These are phyloP conservation scores for Drosophila tanythrix DNA, from an alignment of 2,888 invertebrate genomes.

Conservation along the genomic window DNA sequence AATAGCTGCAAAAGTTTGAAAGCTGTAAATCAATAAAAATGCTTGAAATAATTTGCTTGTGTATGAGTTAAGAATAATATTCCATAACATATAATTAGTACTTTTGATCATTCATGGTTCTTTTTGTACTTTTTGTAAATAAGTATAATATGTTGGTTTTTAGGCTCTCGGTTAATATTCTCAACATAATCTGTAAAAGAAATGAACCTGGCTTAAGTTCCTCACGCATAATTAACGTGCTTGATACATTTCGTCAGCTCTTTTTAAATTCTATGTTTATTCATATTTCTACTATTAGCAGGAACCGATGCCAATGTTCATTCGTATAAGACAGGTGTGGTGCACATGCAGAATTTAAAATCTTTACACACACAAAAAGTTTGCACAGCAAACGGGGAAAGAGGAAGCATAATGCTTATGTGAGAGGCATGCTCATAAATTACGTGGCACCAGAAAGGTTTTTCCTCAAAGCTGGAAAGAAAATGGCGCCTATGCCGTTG, in stretches of 20 bases:
- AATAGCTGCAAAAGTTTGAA: background rate
- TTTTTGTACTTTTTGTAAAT: background rate
- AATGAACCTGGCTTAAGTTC: too few relatives aligned
- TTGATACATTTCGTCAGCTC: background rate
- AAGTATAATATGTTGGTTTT: background rate
- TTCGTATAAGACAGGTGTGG: background rate
- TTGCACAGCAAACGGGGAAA: background rate
- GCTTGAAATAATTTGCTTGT: background rate
- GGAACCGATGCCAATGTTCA: background rate
- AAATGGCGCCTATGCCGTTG: conserved; percentile 29
- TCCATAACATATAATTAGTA: background rate
- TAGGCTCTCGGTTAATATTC: background rate
- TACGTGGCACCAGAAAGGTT: conserved; percentile 19
- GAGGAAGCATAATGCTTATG: conserved; percentile 11
- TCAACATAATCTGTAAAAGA: background rate
- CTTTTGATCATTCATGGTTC: background rate
- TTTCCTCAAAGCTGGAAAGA: conserved; percentile 12
- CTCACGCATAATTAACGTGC: background rate
- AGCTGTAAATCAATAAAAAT: background rate
- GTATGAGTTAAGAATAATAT: background rate
- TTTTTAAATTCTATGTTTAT: conserved; percentile 2
- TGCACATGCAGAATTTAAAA: background rate
- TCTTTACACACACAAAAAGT: background rate
- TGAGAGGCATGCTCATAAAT: conserved; percentile 45
- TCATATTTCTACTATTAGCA: background rate